Base-by-base conservation (phyloP, 2,888 invertebrate genomes). In the Hydroisotoma schaefferi region DNA sequence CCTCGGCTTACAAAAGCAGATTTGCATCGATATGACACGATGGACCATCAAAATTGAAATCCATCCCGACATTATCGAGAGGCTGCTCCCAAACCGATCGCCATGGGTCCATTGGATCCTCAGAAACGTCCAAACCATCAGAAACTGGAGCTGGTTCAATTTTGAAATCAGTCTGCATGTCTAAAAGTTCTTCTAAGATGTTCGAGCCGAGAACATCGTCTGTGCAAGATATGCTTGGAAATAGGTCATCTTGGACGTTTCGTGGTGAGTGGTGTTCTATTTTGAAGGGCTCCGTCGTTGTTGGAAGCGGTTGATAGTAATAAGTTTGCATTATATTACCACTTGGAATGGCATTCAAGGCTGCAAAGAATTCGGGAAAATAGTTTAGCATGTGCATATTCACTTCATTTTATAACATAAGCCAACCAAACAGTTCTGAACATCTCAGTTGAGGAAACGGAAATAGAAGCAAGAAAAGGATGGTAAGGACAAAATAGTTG, bases 41-140 rank as follows among this genome's bases (percentile, higher is more conserved):
- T 23, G 46, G 46, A 52, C 18, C 22, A 26, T 67, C 65, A 44
- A 72, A 72, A 46, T 69, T 69, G 57, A 72, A 70, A 48, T 72
- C 71, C 66, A 72, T 59, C 49, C 59, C 66, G 29, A 66, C 68
- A 10, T 62, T 57, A 12, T 63, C 44, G 46, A 70, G 65, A 10
- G 70, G 63, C 25, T 67, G 65, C 33, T 70, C 69, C 66, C 66
- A 69, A 38, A 70, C 70, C 33, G 65, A 69, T 28, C 54, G 61
- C 70, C 70, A 72, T 3, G 66, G 65, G 55, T 72, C 71, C 65
- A 69, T 63, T 1, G 72, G 70, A 58, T 70, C 68, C 52, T 72
- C 72, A 6, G 60, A 61, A 15, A 70, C 65, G 23, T 62, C 60
- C 47, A 57, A 38, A 2, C 10, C 33, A 33, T 28, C 23, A 20